Base-by-base conservation (phyloP, 1,140 invertebrate species). In the Saxidomus purpurata region DNA sequence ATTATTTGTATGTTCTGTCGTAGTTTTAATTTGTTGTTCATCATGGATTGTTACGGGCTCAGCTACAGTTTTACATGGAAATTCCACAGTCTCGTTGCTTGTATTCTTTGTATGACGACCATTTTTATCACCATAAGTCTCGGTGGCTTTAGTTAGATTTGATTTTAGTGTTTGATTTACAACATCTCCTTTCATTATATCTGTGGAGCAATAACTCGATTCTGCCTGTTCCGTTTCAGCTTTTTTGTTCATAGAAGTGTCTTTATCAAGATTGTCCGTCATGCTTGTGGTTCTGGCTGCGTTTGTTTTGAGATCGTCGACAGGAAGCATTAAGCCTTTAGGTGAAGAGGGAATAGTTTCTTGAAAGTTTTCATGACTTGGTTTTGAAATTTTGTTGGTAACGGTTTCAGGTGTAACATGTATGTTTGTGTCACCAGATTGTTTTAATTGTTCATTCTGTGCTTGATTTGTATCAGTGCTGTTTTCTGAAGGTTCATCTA, bases 401-500 rank as follows among this genome's bases (percentile, higher is more conserved):
- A 28, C 3, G n/a, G 8, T 63, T 28, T 63, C 59, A 28, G 4
- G n/a, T 11, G 59, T 63, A 28, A 4, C 25, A 63, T 25, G 22
- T 8, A 6, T 63, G 59, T 4, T n/a, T 19, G 8, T 55, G 4
- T 55, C 19, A 13, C 19, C 22, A n/a, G 3, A 6, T 11, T 28
- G 8, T 25, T 2, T 25, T 28, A 28, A 63, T 28, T 9, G 0
- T 6, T 63, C 59, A 28, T 9, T 63, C 15, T 43, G 47, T 0
- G 4, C 1, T 47, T 0, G n/a, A 83, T 31, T 83, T 40, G 17
- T 38, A 55, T 34, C 47, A 80, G 28, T 15, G 13, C 22, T 59
- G 11, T 80, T 59, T 25, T 52, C 47, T 34, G 52, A 15, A 31
- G 49, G 11, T 8, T 80, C 76, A 81, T 80, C 59, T 36, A 88